These are phyloP conservation scores for Caenorhabditis panamensis DNA, from an alignment of 2,888 invertebrate genomes.

Conservation along the genomic window DNA sequence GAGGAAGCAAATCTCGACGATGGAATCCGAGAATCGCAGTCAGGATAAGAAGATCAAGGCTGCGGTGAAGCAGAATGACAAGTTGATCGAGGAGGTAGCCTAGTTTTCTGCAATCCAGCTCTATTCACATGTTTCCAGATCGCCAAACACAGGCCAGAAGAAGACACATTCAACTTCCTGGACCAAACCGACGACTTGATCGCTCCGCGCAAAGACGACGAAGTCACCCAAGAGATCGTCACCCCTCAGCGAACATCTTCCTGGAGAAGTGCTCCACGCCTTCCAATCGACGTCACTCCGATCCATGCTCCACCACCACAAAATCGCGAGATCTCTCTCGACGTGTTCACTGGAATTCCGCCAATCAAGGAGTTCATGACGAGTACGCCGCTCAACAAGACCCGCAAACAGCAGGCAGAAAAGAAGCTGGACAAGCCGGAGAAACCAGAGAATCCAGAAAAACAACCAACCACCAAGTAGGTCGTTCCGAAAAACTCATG, in stretches of 20 bases:
- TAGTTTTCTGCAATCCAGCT: not conserved
- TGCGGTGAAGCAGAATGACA: slow-evolving; percentile 13
- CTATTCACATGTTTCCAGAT: slow-evolving; percentile 1
- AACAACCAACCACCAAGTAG: no score
- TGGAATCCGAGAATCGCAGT: not conserved
- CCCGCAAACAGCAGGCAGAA: not conserved
- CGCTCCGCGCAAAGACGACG: not conserved
- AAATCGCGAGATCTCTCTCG: slow-evolving; percentile 7
- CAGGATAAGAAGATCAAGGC: slow-evolving; percentile 25
- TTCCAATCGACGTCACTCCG: slow-evolving; percentile 12
- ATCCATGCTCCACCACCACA: not conserved
- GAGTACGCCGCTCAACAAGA: slow-evolving; percentile 27
- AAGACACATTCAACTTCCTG: not conserved
- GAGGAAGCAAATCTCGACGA: slow-evolving; percentile 1
- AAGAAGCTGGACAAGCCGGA: no score
- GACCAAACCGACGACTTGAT: slow-evolving; percentile 13
- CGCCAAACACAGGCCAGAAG: not conserved
- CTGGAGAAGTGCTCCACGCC: slow-evolving; percentile 1
- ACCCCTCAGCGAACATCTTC: not conserved
- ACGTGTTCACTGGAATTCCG: slow-evolving; percentile 26
- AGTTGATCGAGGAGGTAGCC: slow-evolving; percentile 19
- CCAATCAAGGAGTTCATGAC: slow-evolving; percentile 20
- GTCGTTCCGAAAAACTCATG: not conserved
- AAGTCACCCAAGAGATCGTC: not conserved
- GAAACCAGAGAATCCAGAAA: not conserved